phyloP scores from a whole-genome alignment of 2,113 vertebrate genomes.

The Centropus bengalensis region DNA sequence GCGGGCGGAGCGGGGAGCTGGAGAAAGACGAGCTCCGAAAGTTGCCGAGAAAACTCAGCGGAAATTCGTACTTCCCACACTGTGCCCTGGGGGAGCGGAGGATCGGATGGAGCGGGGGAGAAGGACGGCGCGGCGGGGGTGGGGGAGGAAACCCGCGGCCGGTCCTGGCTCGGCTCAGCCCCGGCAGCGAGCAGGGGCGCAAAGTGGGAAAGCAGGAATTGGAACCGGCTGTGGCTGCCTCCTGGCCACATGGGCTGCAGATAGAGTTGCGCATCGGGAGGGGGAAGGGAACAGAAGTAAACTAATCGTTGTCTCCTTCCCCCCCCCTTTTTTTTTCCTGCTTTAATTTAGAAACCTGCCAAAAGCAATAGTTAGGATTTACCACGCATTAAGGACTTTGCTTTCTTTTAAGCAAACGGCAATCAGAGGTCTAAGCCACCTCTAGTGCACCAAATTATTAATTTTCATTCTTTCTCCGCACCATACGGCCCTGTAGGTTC shows the following conservation, averaged over 20 bases:
- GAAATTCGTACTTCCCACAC: constrained; percentile 84
- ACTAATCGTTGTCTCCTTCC: neutral
- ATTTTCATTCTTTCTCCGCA: neutral
- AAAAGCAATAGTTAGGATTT: neutral
- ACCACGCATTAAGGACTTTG: neutral
- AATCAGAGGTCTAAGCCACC: neutral
- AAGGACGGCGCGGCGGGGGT: constrained; percentile 49
- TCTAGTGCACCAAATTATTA: neutral
- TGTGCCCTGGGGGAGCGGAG: constrained; percentile 72
- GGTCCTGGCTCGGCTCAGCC: constrained; percentile 59
- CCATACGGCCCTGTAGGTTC: neutral
- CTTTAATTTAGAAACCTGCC: neutral
- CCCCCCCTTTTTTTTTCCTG: rapidly evolving
- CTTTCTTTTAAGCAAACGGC: neutral
- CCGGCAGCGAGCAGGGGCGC: constrained; percentile 53
- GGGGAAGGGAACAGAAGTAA: neutral
- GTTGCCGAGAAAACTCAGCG: constrained; percentile 64
- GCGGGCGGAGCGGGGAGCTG: constrained; percentile 16
- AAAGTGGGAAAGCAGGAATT: constrained; percentile 75
- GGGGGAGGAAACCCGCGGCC: constrained; percentile 60
- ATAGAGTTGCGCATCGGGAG: neutral
- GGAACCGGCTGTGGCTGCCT: constrained; percentile 69
- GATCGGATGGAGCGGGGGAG: constrained; percentile 67
- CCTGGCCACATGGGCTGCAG: neutral
- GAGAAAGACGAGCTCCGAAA: constrained; percentile 31